These are phyloP conservation scores for Lasioglossum leucozonium DNA, from an alignment of 2,888 invertebrate species.

Conservation along the genomic window DNA sequence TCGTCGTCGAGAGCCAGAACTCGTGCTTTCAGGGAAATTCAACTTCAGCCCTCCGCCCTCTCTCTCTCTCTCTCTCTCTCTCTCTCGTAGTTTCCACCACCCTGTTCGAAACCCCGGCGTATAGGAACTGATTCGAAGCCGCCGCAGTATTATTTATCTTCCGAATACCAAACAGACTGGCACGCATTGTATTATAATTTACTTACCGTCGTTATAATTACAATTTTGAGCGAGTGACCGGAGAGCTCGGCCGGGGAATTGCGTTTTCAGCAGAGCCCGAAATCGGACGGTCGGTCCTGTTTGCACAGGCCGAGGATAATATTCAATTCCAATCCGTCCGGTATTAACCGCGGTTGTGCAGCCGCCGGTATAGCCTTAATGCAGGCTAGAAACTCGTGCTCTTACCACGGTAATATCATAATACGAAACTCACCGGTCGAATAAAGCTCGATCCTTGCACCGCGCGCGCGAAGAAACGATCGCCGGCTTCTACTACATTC, in stretches of 20 bases:
- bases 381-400: constrained; percentile 44
- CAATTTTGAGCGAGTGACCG: constrained; percentile 81
- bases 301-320: constrained; percentile 83
- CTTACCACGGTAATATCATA: constrained; percentile 14
- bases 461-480: background rate
- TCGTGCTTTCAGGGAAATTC: constrained; percentile 63
- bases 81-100: constrained; percentile 4
- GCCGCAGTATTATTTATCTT: constrained; percentile 81
- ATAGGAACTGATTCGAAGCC: constrained; percentile 42
- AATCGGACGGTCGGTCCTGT: constrained; percentile 68
- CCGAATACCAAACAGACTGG: constrained; percentile 82
- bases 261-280: constrained; percentile 48
- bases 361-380: constrained; percentile 55
- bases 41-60: constrained; percentile 25
- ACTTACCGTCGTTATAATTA: constrained; percentile 84
- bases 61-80: background rate
- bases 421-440: constrained; percentile 7
- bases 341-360: constrained; percentile 76
- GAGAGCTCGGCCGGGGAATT: constrained; percentile 37
- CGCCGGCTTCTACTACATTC: background rate
- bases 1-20: constrained; percentile 49
- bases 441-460: background rate
- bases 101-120: constrained; percentile 19
- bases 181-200: constrained; percentile 84
- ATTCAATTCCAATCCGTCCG: constrained; percentile 84